These are phyloP conservation scores for Enteromius mattozi DNA, from an alignment of 2,797 vertebrate genomes.

Conservation along the genomic window DNA sequence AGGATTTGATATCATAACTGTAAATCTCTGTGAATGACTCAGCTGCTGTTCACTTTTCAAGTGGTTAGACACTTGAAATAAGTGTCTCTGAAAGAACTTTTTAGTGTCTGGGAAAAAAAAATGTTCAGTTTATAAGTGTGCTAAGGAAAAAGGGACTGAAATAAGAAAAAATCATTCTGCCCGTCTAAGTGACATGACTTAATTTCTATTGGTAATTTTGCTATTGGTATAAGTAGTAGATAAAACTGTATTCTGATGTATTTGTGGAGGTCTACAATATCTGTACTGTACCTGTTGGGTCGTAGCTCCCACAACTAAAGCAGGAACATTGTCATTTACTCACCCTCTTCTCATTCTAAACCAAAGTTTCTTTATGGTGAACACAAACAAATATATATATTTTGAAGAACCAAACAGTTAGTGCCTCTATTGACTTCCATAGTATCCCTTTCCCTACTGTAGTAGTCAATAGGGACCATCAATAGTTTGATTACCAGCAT, in stretches of 20 bases:
- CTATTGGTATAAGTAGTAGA: background rate
- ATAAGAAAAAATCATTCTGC: background rate
- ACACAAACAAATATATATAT: no score
- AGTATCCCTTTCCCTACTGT: no score
- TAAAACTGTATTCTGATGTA: background rate
- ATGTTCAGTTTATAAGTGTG: background rate
- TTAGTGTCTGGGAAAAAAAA: background rate
- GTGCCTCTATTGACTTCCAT: no score
- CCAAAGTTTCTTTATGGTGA: no score
- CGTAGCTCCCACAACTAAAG: background rate
- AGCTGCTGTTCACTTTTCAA: slow-evolving; percentile 17
- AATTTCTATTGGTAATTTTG: no score
- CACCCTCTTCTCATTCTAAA: no score
- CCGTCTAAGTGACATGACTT: background rate
- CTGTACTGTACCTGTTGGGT: background rate
- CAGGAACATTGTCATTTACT: no score
- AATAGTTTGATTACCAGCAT: no score
- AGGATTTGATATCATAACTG: slow-evolving; percentile 4
- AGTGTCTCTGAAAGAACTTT: background rate
- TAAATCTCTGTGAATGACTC: slow-evolving; percentile 35
- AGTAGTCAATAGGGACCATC: no score
- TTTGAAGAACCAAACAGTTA: no score
- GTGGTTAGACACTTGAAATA: slow-evolving; percentile 12
- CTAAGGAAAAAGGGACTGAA: background rate
- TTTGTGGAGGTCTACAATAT: background rate